Evolutionary conservation across 2,888 invertebrate genomes (phyloP), one percentile per base, ranked within the genome.

Genomic region (Ceramica pisi): DNA sequence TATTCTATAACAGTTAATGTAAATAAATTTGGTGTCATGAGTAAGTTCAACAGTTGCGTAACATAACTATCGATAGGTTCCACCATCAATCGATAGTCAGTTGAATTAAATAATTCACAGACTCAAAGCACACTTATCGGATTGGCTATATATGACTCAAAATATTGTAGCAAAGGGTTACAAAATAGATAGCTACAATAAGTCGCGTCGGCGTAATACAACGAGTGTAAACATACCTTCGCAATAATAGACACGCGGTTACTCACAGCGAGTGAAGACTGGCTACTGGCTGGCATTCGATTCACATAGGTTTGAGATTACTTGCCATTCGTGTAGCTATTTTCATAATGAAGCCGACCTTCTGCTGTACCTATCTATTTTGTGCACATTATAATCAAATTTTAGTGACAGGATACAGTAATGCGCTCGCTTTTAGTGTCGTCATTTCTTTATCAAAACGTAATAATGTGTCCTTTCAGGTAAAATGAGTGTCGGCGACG

Each of bases 401-500:
- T 8, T 38, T 44, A 21, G n/a, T 19, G 26, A 62, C 57, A 46
- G 50, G 51, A 35, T 31, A 10, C 60, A 78, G 50, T 77, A 69
- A 57, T 1, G 14, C 57, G 63, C 53, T 82, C 41, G 82, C 78
- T 71, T 78, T 59, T 21, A 46, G 12, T 59, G 23, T 51, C 1
- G 6, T 41, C 1, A 9, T 44, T 19, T 8, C 31, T 9, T 9
- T 67, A 60, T 48, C 50, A 56, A 51, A 67, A 41, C 60, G 12
- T 71, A 64, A 67, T 41, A 23, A 67, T 67, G 31, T 82, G 35
- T 26, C 9, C 9, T 89, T 87, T 2, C 97, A 88, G 98, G 99
- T 35, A 96, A 96, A 97, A 97, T 93, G 97, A 97, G 93, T 87
- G 93, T 94, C 79, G 97, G 97, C 44, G 97, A 97, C 89, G 98